Percentiles rank a stretch among this genome's conserved stretches.
These are phyloP conservation scores for Lepidurus arcticus DNA, from an alignment of 1,140 invertebrate genomes.

Conservation along the genomic window DNA sequence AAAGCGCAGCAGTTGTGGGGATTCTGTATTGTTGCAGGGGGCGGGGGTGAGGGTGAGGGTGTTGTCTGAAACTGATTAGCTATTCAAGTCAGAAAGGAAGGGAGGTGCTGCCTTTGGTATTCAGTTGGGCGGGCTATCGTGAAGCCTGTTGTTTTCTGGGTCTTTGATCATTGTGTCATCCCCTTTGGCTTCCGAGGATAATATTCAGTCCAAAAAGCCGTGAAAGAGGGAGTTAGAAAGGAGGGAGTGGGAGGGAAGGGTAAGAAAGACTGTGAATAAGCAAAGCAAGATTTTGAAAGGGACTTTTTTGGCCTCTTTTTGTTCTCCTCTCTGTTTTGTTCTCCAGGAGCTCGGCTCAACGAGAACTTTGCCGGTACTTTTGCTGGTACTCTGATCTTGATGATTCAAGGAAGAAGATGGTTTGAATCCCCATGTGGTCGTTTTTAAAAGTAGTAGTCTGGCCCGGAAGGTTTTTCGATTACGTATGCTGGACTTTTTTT, in stretches of 20 bases:
- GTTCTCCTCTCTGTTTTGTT: too few species aligned
- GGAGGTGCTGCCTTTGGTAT: background rate
- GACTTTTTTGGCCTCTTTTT: background rate
- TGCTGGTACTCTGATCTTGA: too few species aligned
- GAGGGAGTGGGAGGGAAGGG: background rate
- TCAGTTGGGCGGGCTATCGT: background rate
- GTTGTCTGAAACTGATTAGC: background rate
- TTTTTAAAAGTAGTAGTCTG: too few species aligned
- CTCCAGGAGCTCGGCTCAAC: too few species aligned
- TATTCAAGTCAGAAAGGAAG: background rate
- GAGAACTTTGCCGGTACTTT: too few species aligned
- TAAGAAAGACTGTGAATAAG: background rate
- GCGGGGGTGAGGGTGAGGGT: background rate
- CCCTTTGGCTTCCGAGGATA: background rate
- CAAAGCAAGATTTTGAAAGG: background rate
- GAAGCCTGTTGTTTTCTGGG: conserved; percentile 14
- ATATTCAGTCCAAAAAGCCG: conserved; percentile 10
- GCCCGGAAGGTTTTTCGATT: too few species aligned
- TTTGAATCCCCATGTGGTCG: too few species aligned
- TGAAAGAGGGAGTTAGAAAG: background rate
- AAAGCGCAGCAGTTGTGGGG: background rate
- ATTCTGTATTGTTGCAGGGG: background rate
- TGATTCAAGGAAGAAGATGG: too few species aligned
- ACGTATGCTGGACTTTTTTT: too few species aligned
- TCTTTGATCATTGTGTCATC: conserved; percentile 19